Percentiles rank a stretch among this genome's conserved stretches.
These are phyloP conservation scores for Epistrophella euchroma DNA, from an alignment of 2,888 invertebrate genomes.

Conservation along the genomic window DNA sequence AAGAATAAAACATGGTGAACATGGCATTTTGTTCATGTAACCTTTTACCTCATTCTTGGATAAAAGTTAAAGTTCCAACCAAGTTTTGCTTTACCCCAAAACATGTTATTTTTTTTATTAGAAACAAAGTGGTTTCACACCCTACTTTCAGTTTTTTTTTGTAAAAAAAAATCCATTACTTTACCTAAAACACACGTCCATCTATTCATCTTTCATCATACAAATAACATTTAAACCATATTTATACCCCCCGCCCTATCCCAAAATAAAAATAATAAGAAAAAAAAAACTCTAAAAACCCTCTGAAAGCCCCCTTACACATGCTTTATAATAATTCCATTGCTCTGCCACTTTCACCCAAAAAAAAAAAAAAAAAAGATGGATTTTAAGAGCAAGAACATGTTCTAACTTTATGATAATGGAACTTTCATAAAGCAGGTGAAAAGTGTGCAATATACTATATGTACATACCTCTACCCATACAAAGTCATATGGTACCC, in stretches of 20 bases:
- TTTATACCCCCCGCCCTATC: neutral
- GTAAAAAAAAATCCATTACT: constrained; percentile 39
- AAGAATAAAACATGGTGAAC: constrained; percentile 2
- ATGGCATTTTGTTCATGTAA: no score
- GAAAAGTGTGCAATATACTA: constrained; percentile 46
- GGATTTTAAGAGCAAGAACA: constrained; percentile 73
- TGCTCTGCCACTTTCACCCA: constrained; percentile 25
- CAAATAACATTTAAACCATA: constrained; percentile 27
- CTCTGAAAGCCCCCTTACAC: constrained; percentile 16
- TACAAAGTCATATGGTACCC: constrained; percentile 1
- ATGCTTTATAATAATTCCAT: constrained; percentile 47
- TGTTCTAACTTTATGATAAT: constrained; percentile 73
- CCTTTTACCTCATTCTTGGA: neutral
- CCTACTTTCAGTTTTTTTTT: neutral
- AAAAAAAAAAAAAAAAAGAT: constrained; percentile 47
- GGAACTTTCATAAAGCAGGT: constrained; percentile 72
- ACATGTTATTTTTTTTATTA: constrained; percentile 12
- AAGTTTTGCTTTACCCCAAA: neutral
- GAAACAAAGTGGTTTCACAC: constrained; percentile 36
- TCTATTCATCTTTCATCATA: constrained; percentile 51
- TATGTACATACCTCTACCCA: neutral
- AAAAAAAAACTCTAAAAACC: neutral
- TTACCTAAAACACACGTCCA: constrained; percentile 50
- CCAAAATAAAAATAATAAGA: neutral
- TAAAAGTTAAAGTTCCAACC: neutral